Conservation (phyloP, 2,888 invertebrate species). For the Leuctra nigra region DNA sequence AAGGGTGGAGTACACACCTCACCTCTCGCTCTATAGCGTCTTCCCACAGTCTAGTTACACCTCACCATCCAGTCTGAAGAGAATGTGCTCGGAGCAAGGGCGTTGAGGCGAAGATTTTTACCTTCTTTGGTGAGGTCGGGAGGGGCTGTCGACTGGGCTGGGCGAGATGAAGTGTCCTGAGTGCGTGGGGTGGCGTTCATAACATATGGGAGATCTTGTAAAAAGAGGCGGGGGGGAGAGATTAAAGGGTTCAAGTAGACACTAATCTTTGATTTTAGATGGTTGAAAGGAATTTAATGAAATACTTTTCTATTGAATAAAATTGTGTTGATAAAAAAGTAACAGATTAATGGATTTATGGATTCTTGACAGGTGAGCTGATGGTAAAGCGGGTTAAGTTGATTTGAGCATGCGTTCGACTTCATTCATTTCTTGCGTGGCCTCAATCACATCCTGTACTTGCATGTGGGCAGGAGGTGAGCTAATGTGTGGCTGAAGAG, state of each 20-base stretch:
- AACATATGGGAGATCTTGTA: neutral
- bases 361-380: neutral
- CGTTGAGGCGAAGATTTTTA: conserved; percentile 15
- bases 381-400: neutral
- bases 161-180: conserved; percentile 7
- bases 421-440: no score
- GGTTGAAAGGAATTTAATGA: neutral
- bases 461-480: no score
- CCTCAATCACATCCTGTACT: no score
- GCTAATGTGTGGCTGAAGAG: no score
- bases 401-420: no score
- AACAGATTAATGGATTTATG: neutral
- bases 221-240: neutral
- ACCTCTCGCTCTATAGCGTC: neutral
- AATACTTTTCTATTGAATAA: neutral
- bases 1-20: conserved; percentile 9
- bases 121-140: conserved; percentile 14
- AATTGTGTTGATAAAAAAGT: neutral
- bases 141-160: conserved; percentile 2
- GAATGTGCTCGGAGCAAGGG: conserved; percentile 7
- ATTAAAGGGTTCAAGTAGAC: conserved; percentile 5
- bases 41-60: conserved; percentile 9
- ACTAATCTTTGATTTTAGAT: neutral
- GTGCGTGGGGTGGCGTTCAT: neutral
- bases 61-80: conserved; percentile 2